Evolutionary conservation across 1,140 invertebrate genomes (phyloP), one percentile per base, ranked within the genome.

Genomic region (Tetramorium parvispinum): DNA sequence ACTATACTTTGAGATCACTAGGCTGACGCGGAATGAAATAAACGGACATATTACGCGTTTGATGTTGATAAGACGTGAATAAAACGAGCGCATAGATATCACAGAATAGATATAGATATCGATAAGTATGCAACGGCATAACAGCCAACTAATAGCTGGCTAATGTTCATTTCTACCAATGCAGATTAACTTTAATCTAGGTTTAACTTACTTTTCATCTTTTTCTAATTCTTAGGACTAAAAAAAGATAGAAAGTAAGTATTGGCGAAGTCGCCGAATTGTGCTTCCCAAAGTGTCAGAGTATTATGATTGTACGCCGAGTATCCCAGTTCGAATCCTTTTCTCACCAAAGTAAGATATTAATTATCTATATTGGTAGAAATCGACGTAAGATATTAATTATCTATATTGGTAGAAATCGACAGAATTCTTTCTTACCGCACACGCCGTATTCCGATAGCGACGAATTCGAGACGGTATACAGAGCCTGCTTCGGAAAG

Each of bases 191-290:
- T n/a, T n/a, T n/a, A n/a, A n/a, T n/a, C n/a, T n/a, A n/a, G n/a
- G n/a, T n/a, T n/a, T n/a, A n/a, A n/a, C n/a, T n/a, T n/a, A n/a
- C n/a, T n/a, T n/a, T n/a, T n/a, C n/a, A n/a, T n/a, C n/a, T n/a
- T n/a, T n/a, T n/a, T n/a, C n/a, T n/a, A n/a, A n/a, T n/a, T n/a
- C n/a, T n/a, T n/a, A n/a, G n/a, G n/a, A n/a, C n/a, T n/a, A n/a
- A n/a, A n/a, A n/a, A n/a, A n/a, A n/a, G n/a, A n/a, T n/a, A n/a
- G n/a, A n/a, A n/a, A n/a, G n/a, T n/a, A n/a, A n/a, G n/a, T 98
- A 94, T 99, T 98, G 46, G 96, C 95, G 92, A 99, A 99, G 94
- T 99, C 98, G 0, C 98, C 98, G 95, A 99, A 99, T 94, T 99
- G 96, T 51, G 97, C 98, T 95, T 99, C 98, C 98, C 98, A 99